Evolutionary conservation across 2,888 invertebrate genomes (phyloP).

Genomic region (Liodrosophila aerea): DNA sequence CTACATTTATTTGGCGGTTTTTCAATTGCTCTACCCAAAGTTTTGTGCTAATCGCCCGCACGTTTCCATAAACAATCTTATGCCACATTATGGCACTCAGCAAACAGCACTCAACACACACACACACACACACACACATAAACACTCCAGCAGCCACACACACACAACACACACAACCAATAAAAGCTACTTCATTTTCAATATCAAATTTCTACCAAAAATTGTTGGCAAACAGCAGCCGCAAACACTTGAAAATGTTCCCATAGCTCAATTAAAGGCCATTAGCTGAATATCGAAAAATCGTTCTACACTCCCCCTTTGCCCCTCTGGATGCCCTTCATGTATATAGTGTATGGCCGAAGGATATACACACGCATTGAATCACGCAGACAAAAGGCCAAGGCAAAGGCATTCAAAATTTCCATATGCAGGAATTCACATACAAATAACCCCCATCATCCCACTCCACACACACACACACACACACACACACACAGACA

Average conservation of each 20-base stretch:
- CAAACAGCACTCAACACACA: conserved; percentile 36
- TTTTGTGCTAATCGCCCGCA: conserved; percentile 22
- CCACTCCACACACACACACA: no score
- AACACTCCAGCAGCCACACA: conserved; percentile 10
- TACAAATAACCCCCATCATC: conserved; percentile 9
- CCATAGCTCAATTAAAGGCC: conserved; percentile 77
- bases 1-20: no score
- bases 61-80: conserved; percentile 22
- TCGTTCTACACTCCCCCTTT: neutral
- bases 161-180: conserved; percentile 12
- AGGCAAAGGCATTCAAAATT: conserved; percentile 44
- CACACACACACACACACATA: conserved; percentile 11
- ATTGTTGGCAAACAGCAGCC: conserved; percentile 60
- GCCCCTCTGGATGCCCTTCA: no score
- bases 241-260: conserved; percentile 75
- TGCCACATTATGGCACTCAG: conserved; percentile 48
- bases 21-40: neutral
- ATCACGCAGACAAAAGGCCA: conserved; percentile 63
- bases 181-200: conserved; percentile 63
- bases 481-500: no score
- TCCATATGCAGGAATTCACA: conserved; percentile 70
- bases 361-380: conserved; percentile 73
- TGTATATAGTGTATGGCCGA: conserved; percentile 56
- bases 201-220: conserved; percentile 68
- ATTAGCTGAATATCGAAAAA: conserved; percentile 63